A percentile compares a stretch with the other conserved stretches of the same genome.
These are phyloP conservation scores for Andricus grossulariae DNA, from an alignment of 1,140 invertebrate species.

Conservation along the genomic window DNA sequence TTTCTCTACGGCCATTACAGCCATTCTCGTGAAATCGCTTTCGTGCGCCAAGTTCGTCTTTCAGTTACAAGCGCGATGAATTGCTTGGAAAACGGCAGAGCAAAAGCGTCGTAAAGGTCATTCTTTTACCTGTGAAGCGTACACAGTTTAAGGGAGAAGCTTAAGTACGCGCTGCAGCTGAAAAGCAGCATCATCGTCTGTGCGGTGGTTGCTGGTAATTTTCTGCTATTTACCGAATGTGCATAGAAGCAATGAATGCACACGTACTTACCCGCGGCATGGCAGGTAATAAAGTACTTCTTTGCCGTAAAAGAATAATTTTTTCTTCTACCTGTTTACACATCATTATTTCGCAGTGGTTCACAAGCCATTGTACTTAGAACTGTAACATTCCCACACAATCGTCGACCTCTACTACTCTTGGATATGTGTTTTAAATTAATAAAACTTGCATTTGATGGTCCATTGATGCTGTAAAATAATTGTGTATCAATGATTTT, in stretches of 20 bases:
- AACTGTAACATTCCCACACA: background rate
- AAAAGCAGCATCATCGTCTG: conserved; percentile 50
- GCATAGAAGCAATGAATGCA: conserved; percentile 57
- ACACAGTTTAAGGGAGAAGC: conserved; percentile 48
- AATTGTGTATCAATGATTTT: too few relatives aligned
- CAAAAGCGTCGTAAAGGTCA: conserved; percentile 54
- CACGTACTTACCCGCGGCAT: conserved; percentile 49
- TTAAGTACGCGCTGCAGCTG: conserved; percentile 46
- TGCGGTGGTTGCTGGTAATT: conserved; percentile 54
- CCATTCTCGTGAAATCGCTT: conserved; percentile 33
- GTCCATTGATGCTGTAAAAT: too few relatives aligned
- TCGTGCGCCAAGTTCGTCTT: conserved; percentile 33
- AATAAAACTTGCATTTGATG: too few relatives aligned
- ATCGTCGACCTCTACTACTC: too few relatives aligned
- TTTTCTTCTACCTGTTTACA: conserved; percentile 64
- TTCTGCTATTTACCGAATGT: conserved; percentile 62
- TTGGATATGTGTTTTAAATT: too few relatives aligned
- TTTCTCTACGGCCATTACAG: conserved; percentile 40
- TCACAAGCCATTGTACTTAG: conserved; percentile 36
- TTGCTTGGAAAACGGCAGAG: conserved; percentile 40
- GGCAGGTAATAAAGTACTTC: conserved; percentile 63
- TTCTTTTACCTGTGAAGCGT: conserved; percentile 48
- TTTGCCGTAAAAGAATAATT: conserved; percentile 58
- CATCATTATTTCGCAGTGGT: conserved; percentile 62
- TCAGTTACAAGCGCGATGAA: conserved; percentile 35